Percentiles rank a stretch among this genome's conserved stretches.
phyloP scores from a whole-genome alignment of 2,888 invertebrate species.

The Thysanoteuthis rhombus region DNA sequence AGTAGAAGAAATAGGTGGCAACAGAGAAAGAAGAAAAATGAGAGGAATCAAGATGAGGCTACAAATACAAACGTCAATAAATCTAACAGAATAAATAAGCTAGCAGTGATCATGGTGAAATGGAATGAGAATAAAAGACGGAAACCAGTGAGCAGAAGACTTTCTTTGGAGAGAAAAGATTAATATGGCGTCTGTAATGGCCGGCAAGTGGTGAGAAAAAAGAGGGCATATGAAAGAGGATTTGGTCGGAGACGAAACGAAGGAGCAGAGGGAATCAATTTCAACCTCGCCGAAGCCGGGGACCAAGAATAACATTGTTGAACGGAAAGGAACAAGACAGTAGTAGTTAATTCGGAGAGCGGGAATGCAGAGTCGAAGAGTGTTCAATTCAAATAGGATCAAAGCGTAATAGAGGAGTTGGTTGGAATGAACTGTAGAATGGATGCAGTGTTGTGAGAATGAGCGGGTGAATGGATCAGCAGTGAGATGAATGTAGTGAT shows the following conservation, averaged over 20 bases:
- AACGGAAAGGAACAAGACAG: background rate
- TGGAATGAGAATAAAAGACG: background rate
- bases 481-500: too few species aligned
- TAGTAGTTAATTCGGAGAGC: background rate
- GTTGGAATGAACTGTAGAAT: background rate
- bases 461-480: too few species aligned
- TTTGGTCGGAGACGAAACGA: background rate
- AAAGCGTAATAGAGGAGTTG: background rate
- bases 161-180: background rate
- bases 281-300: background rate
- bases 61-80: too few species aligned
- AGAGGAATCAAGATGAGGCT: too few species aligned
- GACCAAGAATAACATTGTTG: slow-evolving; percentile 12
- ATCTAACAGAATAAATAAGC: too few species aligned
- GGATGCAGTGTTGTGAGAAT: too few species aligned
- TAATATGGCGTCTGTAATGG: background rate
- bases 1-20: too few species aligned
- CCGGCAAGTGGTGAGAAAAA: background rate
- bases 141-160: background rate
- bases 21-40: too few species aligned
- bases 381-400: background rate
- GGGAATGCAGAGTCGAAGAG: background rate
- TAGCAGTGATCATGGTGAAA: background rate
- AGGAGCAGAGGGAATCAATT: background rate
- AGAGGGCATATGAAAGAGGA: background rate